Evolutionary conservation across 2,797 vertebrate species (phyloP), one percentile per base, ranked within the genome.

Genomic region (Acipenser oxyrinchus): DNA sequence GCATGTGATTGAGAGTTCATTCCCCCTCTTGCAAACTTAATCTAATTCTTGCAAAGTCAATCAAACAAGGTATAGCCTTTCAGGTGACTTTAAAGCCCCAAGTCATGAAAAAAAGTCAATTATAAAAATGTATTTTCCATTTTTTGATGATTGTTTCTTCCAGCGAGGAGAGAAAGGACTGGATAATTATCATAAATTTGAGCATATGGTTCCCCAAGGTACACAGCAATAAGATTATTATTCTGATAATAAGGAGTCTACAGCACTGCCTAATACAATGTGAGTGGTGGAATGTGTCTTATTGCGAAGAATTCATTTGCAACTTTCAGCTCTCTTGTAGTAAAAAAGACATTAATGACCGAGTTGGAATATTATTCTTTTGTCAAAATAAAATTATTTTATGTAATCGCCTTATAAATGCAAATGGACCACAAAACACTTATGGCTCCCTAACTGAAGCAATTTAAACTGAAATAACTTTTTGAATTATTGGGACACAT

Each of bases 31-130:
- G 64, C 58, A 52, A 61, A 65, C 58, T 53, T 61, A 65, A 69
- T 60, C 49, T 6, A 49, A 53, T 15, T 59, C 51, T 51, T 8
- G 57, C 49, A 12, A 52, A 69, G 49, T 60, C 58, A 69, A 55
- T 65, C 58, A 69, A 51, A 13, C 49, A 65, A 60, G 68, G 52
- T 65, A 59, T 64, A 58, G 58, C 49, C 58, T 65, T 65, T 53
- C 55, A 23, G 3, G 58, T 48, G 49, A n/a, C 49, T 60, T 57
- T 64, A 63, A 64, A 60, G n/a, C 68, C 55, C 50, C 15, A 65
- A 69, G 63, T 69, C 50, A 69, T 65, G 50, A 65, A 18, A 65
- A 18, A 69, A 69, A 61, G 58, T 65, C 68, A 69, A 64, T 51
- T 69, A 69, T 51, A 65, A 37, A 6, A 60, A 49, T 60, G 64